Percentiles rank a stretch among this genome's conserved stretches.
phyloP scores from a whole-genome alignment of 2,888 invertebrate species.

The Cordilura impudica region DNA sequence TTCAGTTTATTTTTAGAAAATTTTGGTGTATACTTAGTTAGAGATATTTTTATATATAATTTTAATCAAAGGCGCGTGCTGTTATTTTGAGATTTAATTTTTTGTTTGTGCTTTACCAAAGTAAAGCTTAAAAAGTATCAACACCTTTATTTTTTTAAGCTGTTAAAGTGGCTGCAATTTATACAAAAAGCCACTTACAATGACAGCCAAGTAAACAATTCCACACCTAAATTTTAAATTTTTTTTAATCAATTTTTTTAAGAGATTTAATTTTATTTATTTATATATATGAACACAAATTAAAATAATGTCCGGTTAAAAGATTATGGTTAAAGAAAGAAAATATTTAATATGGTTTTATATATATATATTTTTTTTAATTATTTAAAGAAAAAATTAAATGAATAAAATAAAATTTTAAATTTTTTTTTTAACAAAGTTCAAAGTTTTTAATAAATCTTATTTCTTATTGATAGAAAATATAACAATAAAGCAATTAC shows the following conservation, averaged over 20 bases:
- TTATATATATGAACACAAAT: background rate
- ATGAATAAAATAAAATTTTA: background rate
- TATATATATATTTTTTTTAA: no score
- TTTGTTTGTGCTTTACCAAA: background rate
- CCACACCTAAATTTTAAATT: constrained; percentile 36
- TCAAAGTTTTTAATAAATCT: no score
- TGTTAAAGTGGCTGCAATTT: constrained; percentile 37
- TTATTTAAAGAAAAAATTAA: background rate
- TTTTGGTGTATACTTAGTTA: no score
- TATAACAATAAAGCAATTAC: no score
- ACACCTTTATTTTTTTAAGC: constrained; percentile 3
- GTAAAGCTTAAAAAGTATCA: constrained; percentile 20
- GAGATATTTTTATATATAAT: no score
- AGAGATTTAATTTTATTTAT: background rate
- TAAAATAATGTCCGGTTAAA: background rate
- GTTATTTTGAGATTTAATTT: background rate
- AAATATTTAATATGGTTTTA: background rate
- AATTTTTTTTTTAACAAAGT: no score
- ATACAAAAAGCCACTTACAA: constrained; percentile 39
- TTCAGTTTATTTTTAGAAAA: no score
- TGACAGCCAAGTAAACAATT: constrained; percentile 43
- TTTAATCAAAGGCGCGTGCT: constrained; percentile 53
- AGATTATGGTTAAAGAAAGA: background rate
- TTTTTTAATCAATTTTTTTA: background rate
- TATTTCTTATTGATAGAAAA: no score